A percentile compares a stretch with the other conserved stretches of the same genome.
Conservation (phyloP, 2,113 vertebrate genomes). For the Pollimyrus isidori region DNA sequence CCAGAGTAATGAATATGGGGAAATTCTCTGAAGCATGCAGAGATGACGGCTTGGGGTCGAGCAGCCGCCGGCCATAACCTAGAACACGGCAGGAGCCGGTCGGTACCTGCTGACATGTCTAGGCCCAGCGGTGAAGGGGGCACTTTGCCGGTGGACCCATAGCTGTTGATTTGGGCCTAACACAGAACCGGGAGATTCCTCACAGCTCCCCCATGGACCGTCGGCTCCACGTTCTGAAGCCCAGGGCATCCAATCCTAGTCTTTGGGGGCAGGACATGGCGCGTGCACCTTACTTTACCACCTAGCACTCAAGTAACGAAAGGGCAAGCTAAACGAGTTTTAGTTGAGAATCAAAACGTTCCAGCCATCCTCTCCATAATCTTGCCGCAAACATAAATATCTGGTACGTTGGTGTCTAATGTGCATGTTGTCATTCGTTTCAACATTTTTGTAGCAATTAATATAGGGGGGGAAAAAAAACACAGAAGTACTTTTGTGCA, state of each 20-base stretch:
- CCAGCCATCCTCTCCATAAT: background rate
- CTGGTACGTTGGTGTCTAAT: background rate
- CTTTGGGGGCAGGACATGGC: background rate
- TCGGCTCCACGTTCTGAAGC: background rate
- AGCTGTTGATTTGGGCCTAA: background rate
- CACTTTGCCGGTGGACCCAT: background rate
- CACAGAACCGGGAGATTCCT: background rate
- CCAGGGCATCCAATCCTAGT: background rate
- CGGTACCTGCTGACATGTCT: background rate
- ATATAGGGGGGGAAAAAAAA: background rate
- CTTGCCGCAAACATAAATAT: background rate
- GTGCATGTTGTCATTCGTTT: background rate
- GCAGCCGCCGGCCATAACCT: background rate
- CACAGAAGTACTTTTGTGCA: background rate
- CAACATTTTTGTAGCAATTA: background rate
- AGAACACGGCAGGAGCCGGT: background rate
- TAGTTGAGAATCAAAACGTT: background rate
- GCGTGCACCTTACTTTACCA: background rate
- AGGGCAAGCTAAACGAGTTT: background rate
- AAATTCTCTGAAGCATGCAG: background rate
- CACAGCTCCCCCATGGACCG: background rate
- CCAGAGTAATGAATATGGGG: background rate
- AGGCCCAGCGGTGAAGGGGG: background rate
- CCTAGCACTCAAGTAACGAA: background rate
- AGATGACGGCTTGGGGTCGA: background rate